Conservation (phyloP, 2,888 invertebrate species). For the Hermodice carunculata region DNA sequence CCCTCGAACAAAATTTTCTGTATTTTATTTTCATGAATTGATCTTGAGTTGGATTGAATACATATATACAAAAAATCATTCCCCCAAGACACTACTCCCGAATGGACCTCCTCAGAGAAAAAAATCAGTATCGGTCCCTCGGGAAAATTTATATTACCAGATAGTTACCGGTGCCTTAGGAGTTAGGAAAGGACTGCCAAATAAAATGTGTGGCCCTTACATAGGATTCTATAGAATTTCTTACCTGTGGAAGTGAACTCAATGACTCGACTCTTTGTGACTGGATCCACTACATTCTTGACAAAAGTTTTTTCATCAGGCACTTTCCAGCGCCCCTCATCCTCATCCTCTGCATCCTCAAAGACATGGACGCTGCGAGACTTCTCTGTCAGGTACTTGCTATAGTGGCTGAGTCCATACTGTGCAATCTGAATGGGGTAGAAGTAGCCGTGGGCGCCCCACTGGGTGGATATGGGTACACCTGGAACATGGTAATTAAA, state of each 20-base stretch:
- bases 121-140: too few species aligned
- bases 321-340: slow-evolving; percentile 75
- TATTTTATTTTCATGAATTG: too few species aligned
- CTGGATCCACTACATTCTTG: slow-evolving; percentile 63
- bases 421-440: slow-evolving; percentile 99
- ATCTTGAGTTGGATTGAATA: too few species aligned
- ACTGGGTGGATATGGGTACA: slow-evolving; percentile 73
- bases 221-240: too few species aligned
- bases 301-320: slow-evolving; percentile 77
- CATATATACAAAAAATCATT: too few species aligned
- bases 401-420: slow-evolving; percentile 96
- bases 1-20: too few species aligned
- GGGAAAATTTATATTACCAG: too few species aligned
- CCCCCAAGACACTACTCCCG: too few species aligned
- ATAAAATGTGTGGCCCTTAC: too few species aligned
- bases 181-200: too few species aligned
- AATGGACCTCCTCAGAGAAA: too few species aligned
- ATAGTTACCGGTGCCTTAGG: too few species aligned
- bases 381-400: slow-evolving; percentile 90
- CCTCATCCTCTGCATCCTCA: slow-evolving; percentile 79
- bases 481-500: slow-evolving; percentile 47
- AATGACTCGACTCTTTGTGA: slow-evolving; percentile 60
- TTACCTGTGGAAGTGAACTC: slow-evolving; percentile 79
- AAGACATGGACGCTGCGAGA: slow-evolving; percentile 81
- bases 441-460: slow-evolving; percentile 95